A percentile compares a stretch with the other conserved stretches of the same genome.
Evolutionary conservation across 2,113 vertebrate genomes (phyloP).

Genomic region (Crotalus horridus): DNA sequence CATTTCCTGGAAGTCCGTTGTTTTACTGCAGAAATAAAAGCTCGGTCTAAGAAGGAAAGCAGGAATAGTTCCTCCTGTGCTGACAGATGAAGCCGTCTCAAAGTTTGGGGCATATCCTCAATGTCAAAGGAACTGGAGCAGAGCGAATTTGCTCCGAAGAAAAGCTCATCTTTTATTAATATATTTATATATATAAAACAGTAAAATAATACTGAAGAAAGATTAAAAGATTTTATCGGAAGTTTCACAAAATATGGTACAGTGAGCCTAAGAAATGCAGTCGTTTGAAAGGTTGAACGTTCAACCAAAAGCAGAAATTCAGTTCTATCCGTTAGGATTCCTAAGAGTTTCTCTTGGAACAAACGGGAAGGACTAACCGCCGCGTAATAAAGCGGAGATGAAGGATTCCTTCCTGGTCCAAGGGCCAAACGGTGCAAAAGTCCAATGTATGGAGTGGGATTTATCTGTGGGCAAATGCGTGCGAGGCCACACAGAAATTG

Average conservation of each 20-base stretch:
- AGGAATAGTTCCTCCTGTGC: neutral
- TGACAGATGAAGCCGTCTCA: neutral
- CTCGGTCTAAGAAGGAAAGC: neutral
- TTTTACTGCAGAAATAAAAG: neutral
- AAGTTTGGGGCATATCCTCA: no score
- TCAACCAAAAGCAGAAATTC: neutral
- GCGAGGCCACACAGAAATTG: neutral
- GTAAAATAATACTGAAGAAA: neutral
- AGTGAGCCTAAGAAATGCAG: neutral
- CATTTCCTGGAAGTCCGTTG: neutral
- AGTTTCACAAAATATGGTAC: neutral
- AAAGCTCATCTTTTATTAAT: neutral
- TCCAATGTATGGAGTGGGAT: neutral
- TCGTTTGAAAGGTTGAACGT: neutral
- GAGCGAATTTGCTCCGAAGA: neutral
- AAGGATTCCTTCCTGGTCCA: neutral
- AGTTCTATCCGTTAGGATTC: neutral
- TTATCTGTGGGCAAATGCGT: neutral
- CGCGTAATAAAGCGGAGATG: no score
- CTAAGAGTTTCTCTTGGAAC: neutral
- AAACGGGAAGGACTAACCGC: neutral
- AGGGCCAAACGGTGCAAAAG: neutral
- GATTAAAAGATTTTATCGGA: neutral
- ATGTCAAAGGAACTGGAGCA: neutral
- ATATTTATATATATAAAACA: neutral